These are phyloP conservation scores for Caenorhabditis briggsae DNA, from an alignment of 1,140 invertebrate species.

Conservation along the genomic window DNA sequence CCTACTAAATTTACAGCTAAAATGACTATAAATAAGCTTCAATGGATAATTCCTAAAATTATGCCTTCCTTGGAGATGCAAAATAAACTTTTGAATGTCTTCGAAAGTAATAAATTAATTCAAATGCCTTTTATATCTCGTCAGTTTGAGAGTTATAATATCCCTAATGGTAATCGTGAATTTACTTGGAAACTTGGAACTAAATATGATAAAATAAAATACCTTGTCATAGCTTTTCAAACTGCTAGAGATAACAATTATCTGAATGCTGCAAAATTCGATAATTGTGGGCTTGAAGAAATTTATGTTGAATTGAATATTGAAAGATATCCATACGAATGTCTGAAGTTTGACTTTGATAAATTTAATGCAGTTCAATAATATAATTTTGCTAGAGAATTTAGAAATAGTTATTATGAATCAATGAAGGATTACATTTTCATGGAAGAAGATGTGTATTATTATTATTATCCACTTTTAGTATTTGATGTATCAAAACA, in stretches of 20 bases:
- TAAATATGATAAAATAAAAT: slow-evolving; percentile 69
- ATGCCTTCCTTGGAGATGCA: slow-evolving; percentile 64
- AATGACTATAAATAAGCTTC: slow-evolving; percentile 64
- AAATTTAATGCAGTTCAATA: slow-evolving; percentile 14
- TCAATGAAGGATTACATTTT: slow-evolving; percentile 65
- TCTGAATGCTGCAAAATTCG: too few relatives aligned
- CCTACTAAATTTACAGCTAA: slow-evolving; percentile 62
- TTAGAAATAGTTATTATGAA: slow-evolving; percentile 43
- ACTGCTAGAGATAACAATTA: slow-evolving; percentile 65
- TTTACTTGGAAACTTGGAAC: slow-evolving; percentile 69
- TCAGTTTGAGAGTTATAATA: slow-evolving; percentile 68
- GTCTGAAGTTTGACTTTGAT: neutral
- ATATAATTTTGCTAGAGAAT: slow-evolving; percentile 10
- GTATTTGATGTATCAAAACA: too few relatives aligned
- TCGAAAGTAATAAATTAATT: too few relatives aligned
- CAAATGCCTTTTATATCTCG: slow-evolving; percentile 67
- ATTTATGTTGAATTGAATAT: slow-evolving; percentile 64
- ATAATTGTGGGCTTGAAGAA: slow-evolving; percentile 65
- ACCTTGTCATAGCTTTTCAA: slow-evolving; percentile 67
- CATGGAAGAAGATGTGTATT: slow-evolving; percentile 67
- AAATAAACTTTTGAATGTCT: slow-evolving; percentile 65
- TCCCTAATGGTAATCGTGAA: slow-evolving; percentile 61
- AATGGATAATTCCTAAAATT: too few relatives aligned
- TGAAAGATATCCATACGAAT: neutral
- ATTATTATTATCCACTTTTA: too few relatives aligned